These are phyloP conservation scores for Orbicella faveolata DNA, from an alignment of 64 coral and sea anemone species.

Conservation along the genomic window DNA sequence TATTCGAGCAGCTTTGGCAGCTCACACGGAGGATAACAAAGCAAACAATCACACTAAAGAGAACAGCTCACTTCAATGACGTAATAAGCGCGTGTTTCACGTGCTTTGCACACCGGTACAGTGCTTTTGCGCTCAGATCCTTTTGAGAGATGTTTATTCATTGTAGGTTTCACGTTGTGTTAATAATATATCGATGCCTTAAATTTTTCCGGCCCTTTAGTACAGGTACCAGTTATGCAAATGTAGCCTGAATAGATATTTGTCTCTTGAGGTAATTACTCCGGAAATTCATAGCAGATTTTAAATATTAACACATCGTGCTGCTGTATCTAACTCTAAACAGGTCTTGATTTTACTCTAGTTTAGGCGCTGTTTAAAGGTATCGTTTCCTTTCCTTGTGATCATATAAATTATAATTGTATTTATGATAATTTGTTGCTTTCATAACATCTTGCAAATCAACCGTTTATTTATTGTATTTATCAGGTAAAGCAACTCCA, in stretches of 20 bases:
- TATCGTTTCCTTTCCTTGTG: background rate
- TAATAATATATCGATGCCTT: constrained; percentile 14
- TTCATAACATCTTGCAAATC: background rate
- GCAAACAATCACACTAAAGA: background rate
- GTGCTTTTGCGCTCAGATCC: background rate
- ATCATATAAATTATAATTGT: background rate
- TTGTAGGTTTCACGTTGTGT: constrained; percentile 19
- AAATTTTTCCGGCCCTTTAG: background rate
- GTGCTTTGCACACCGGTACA: background rate
- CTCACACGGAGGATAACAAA: too few species aligned
- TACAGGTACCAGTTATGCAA: constrained; percentile 32
- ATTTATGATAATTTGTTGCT: background rate
- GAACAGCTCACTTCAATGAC: background rate
- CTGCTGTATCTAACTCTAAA: background rate
- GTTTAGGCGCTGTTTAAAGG: background rate
- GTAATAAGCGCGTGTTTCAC: background rate
- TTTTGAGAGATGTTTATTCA: background rate
- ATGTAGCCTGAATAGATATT: background rate
- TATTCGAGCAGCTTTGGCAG: too few species aligned
- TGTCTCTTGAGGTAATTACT: background rate
- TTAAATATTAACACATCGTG: constrained; percentile 48
- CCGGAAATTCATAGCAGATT: background rate
- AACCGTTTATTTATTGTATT: background rate
- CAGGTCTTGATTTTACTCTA: background rate
- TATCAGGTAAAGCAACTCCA: too few species aligned